Conservation (phyloP, 2,113 vertebrate species). For the Clarias macrocephalus region DNA sequence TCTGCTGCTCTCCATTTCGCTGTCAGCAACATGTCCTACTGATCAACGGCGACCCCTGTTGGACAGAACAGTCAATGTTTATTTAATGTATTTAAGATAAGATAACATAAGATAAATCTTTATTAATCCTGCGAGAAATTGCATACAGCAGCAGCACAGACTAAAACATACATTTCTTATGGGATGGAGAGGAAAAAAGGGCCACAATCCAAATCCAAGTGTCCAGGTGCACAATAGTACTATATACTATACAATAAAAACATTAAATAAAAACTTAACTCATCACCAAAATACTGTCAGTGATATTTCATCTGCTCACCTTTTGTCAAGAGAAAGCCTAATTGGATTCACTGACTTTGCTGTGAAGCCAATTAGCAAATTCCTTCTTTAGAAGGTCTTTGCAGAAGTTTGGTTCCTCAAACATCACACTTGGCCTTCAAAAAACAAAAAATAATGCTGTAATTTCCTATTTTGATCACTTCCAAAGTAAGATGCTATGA, state of each 20-base stretch:
- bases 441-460: not conserved
- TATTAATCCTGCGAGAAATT: too few relatives aligned
- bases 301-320: not conserved
- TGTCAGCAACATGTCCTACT: not conserved
- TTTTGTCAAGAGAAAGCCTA: slow-evolving; percentile 21
- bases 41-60: slow-evolving; percentile 20
- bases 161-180: too few relatives aligned
- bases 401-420: slow-evolving; percentile 34
- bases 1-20: not conserved
- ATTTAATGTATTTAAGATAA: not conserved
- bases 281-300: not conserved
- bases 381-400: slow-evolving; percentile 55
- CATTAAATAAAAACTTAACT: too few relatives aligned
- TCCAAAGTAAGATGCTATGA: not conserved
- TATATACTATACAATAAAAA: too few relatives aligned
- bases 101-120: too few relatives aligned
- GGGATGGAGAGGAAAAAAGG: too few relatives aligned
- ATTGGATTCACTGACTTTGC: slow-evolving; percentile 45
- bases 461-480: not conserved
- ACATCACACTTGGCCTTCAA: slow-evolving; percentile 37
- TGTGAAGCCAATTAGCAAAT: slow-evolving; percentile 47
- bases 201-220: too few relatives aligned
- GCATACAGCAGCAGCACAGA: too few relatives aligned
- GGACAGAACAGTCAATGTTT: not conserved
- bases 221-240: too few relatives aligned